phyloP scores from a whole-genome alignment of 2,888 invertebrate genomes.

The Marronus borbonicus region DNA sequence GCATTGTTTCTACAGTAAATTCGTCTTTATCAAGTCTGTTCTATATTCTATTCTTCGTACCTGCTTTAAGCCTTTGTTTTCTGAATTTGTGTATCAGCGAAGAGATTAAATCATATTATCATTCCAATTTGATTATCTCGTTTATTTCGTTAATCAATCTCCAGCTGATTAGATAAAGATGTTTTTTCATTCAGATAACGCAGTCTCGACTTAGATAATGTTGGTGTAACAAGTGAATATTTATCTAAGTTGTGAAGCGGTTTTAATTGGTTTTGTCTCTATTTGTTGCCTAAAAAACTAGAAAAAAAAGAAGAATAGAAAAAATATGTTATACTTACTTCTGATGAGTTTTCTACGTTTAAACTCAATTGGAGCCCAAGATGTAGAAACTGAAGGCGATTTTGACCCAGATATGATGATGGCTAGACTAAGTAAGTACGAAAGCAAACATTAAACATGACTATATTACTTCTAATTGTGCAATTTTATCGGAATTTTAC shows the following conservation, averaged over 20 bases:
- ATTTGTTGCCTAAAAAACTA: too few species aligned
- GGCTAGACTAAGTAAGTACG: conserved; percentile 34
- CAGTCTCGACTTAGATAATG: not conserved
- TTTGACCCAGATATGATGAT: conserved; percentile 6
- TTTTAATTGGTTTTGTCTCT: not conserved
- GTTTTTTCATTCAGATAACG: not conserved
- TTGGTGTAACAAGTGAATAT: not conserved
- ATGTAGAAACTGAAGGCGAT: not conserved
- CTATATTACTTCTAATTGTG: not conserved
- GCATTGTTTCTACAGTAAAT: not conserved
- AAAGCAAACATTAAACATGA: conserved; percentile 23
- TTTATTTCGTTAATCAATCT: not conserved
- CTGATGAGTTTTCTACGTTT: not conserved
- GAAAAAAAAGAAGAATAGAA: not conserved
- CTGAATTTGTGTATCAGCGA: not conserved
- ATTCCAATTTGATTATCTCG: conserved; percentile 14
- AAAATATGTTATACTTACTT: not conserved
- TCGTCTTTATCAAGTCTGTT: not conserved
- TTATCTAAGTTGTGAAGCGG: not conserved
- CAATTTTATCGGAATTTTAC: not conserved
- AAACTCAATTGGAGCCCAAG: not conserved
- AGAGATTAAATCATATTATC: not conserved
- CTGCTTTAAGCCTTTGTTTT: not conserved
- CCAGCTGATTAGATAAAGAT: not conserved
- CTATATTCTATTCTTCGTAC: not conserved